Conservation (phyloP, 1,140 invertebrate species). For the Odontomachus brunneus region DNA sequence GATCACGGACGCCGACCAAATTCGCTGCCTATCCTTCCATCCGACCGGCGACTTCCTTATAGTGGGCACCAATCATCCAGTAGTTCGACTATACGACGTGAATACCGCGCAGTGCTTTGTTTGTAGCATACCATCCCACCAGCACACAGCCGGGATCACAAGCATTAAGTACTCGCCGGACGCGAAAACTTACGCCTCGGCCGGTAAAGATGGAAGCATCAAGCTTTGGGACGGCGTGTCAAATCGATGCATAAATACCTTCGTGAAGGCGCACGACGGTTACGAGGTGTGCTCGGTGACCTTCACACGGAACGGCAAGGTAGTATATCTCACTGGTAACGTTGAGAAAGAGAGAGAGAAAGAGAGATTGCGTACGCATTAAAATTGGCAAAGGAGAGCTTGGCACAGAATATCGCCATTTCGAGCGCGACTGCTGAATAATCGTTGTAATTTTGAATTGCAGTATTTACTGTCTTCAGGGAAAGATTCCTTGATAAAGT, state of each 20-base stretch:
- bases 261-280: conserved; percentile 96
- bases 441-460: conserved; percentile 72
- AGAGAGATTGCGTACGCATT: no score
- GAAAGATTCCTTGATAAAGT: conserved; percentile 98
- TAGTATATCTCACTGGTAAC: conserved; percentile 80
- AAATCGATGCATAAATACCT: conserved; percentile 97
- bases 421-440: background rate
- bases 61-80: conserved; percentile 96
- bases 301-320: conserved; percentile 99
- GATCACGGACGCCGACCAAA: conserved; percentile 96
- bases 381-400: background rate
- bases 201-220: conserved; percentile 96
- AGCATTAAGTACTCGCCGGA: conserved; percentile 92
- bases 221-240: conserved; percentile 99
- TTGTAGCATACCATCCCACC: conserved; percentile 94
- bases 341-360: no score
- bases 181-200: conserved; percentile 95
- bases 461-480: conserved; percentile 98
- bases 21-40: conserved; percentile 96
- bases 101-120: conserved; percentile 98
- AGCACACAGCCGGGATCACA: conserved; percentile 95
- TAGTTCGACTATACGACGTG: conserved; percentile 96
- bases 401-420: background rate
- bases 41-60: conserved; percentile 97
- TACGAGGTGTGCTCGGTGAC: conserved; percentile 96